Percentiles rank a stretch among this genome's conserved stretches.
phyloP scores from a whole-genome alignment of 2,113 vertebrate species.

The Collichthys lucidus region DNA sequence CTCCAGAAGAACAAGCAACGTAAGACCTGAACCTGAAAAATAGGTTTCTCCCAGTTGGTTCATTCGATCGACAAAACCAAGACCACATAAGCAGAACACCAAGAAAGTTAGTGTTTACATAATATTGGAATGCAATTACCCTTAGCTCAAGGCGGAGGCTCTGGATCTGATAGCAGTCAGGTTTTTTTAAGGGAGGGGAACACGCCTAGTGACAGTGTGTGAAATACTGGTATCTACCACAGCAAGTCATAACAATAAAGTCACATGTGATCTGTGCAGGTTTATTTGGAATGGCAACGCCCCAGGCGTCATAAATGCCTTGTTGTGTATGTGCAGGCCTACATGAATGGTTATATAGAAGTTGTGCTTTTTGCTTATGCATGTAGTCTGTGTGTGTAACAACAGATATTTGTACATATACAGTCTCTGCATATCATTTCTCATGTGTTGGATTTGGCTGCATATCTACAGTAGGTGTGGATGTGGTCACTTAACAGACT shows the following conservation, averaged over 20 bases:
- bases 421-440: background rate
- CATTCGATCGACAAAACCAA: background rate
- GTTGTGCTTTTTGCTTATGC: background rate
- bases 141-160: background rate
- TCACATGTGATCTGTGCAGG: background rate
- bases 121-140: conserved; percentile 1
- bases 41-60: background rate
- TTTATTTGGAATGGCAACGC: background rate
- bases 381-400: background rate
- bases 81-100: background rate
- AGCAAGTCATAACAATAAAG: conserved; percentile 17
- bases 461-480: background rate
- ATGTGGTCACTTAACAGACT: too few species aligned
- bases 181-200: conserved; percentile 26
- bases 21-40: background rate
- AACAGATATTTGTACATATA: background rate
- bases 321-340: background rate
- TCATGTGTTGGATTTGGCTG: conserved; percentile 8
- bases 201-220: background rate
- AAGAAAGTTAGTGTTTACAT: background rate
- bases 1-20: conserved; percentile 16
- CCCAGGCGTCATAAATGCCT: background rate
- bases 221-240: background rate
- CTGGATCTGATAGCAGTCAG: conserved; percentile 15
- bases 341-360: background rate